Conservation (phyloP, 1,140 invertebrate species). For the Sogatella furcifera region DNA sequence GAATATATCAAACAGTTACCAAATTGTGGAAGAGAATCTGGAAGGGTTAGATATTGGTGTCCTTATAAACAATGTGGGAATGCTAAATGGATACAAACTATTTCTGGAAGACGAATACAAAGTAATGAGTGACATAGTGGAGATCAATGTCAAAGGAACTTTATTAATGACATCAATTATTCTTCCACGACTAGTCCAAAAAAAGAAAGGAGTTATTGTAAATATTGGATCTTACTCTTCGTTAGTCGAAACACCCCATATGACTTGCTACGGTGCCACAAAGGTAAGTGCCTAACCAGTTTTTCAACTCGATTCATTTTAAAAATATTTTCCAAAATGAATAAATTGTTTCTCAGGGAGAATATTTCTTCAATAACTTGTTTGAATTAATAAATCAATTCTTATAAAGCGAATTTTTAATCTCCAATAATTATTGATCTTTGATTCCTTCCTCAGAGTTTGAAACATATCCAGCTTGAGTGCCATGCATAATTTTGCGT, state of each 20-base stretch:
- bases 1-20: constrained; percentile 53
- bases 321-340: too few species aligned
- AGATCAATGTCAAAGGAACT: constrained; percentile 45
- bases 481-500: too few species aligned
- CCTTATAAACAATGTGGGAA: constrained; percentile 91
- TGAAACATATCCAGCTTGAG: too few species aligned
- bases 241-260: constrained; percentile 61
- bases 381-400: too few species aligned
- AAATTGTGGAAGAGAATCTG: constrained; percentile 57
- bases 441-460: too few species aligned
- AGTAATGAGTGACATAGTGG: constrained; percentile 24
- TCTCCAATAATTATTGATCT: too few species aligned
- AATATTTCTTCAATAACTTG: too few species aligned
- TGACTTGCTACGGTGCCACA: constrained; percentile 74
- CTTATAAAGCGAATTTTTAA: too few species aligned
- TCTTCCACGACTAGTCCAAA: constrained; percentile 75
- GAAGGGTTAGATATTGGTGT: constrained; percentile 74
- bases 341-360: too few species aligned
- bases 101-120: constrained; percentile 56
- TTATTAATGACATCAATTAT: constrained; percentile 54
- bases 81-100: constrained; percentile 71
- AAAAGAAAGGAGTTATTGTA: constrained; percentile 73
- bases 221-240: constrained; percentile 81
- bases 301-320: too few species aligned
- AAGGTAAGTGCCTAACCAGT: constrained; percentile 48